A percentile compares a stretch with the other conserved stretches of the same genome.
Evolutionary conservation across 2,113 vertebrate species (phyloP).

Genomic region (Sturnus vulgaris): DNA sequence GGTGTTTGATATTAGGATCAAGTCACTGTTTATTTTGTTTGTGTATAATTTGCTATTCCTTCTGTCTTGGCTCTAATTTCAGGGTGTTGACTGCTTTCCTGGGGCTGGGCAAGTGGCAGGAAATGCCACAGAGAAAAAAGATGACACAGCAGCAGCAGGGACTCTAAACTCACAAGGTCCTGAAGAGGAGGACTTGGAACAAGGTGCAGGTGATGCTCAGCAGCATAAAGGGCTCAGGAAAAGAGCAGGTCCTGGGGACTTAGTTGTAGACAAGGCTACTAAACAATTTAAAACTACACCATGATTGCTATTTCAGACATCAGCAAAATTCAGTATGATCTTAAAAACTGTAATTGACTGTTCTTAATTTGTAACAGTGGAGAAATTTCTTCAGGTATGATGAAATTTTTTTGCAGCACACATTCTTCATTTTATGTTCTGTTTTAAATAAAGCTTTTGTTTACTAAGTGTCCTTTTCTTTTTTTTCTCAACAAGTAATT

Average conservation of each 20-base stretch:
- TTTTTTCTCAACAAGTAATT: neutral
- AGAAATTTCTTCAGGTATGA: neutral
- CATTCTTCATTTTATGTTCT: neutral
- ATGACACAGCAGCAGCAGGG: neutral
- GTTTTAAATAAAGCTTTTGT: neutral
- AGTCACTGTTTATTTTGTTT: neutral
- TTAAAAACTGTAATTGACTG: neutral
- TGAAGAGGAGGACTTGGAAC: neutral
- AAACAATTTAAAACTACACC: neutral
- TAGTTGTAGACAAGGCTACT: neutral
- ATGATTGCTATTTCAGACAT: neutral
- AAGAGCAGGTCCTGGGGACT: neutral
- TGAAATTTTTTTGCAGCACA: neutral
- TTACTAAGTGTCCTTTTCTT: neutral
- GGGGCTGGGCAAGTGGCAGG: neutral
- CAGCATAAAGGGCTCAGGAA: neutral
- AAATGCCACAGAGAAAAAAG: neutral
- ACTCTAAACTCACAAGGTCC: neutral
- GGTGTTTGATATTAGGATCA: neutral
- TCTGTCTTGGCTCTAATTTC: slow-evolving; percentile 42
- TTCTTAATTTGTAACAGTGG: neutral
- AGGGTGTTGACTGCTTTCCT: slow-evolving; percentile 22
- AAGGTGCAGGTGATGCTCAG: neutral
- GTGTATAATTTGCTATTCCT: neutral
- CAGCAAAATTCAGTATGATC: neutral